These are phyloP conservation scores for Alouatta palliata DNA, from an alignment of 2,113 vertebrate species.

Conservation along the genomic window DNA sequence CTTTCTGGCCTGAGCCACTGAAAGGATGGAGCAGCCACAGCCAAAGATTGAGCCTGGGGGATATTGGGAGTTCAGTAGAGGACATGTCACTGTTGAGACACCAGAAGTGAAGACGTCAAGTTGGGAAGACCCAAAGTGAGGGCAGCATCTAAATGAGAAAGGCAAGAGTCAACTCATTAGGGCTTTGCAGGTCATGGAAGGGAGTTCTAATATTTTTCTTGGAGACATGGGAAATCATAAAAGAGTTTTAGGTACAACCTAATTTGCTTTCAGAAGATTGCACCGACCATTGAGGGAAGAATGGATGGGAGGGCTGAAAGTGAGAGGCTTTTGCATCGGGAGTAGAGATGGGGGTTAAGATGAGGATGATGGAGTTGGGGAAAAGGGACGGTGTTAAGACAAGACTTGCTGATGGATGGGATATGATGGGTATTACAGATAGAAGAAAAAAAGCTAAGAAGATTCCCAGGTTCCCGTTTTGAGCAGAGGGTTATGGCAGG, in stretches of 20 bases:
- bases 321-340: background rate
- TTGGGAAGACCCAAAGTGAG: background rate
- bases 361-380: background rate
- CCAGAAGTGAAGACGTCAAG: background rate
- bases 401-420: background rate
- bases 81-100: background rate
- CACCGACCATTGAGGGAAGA: background rate
- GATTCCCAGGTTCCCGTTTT: background rate
- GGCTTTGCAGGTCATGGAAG: background rate
- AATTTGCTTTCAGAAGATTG: background rate
- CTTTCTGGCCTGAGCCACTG: background rate
- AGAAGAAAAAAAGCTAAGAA: background rate
- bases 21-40: background rate
- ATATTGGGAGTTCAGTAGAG: background rate
- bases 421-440: rapidly evolving
- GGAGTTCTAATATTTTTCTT: background rate
- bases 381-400: background rate
- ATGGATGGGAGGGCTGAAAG: rapidly evolving
- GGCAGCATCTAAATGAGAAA: background rate
- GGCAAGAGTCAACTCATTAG: background rate
- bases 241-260: background rate
- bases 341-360: background rate
- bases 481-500: background rate
- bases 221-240: background rate
- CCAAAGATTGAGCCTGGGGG: background rate